Percentiles rank a stretch among this genome's conserved stretches.
phyloP scores from a whole-genome alignment of 2,888 invertebrate species.

The Drosophila pseudotalamancana region DNA sequence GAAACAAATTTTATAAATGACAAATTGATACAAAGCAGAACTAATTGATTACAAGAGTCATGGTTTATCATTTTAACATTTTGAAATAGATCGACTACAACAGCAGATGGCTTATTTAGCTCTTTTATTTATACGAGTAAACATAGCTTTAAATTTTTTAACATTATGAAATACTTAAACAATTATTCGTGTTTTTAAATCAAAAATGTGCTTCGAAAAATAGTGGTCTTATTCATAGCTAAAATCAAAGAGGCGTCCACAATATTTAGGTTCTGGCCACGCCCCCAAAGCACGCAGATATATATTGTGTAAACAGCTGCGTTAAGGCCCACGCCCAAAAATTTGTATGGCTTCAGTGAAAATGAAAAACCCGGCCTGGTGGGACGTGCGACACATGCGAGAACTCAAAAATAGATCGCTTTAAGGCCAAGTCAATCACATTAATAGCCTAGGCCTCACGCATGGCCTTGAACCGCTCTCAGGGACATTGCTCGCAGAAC shows the following conservation, averaged over 20 bases:
- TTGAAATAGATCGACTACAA: too few relatives aligned
- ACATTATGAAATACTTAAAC: too few relatives aligned
- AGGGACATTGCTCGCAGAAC: constrained; percentile 28
- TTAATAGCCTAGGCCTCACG: constrained; percentile 25
- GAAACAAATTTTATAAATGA: too few relatives aligned
- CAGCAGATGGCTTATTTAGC: too few relatives aligned
- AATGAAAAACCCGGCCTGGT: constrained; percentile 5
- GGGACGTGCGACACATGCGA: constrained; percentile 11
- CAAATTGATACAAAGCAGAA: too few relatives aligned
- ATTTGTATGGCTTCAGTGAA: constrained; percentile 4
- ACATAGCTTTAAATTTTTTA: too few relatives aligned
- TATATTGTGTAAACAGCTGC: constrained; percentile 33
- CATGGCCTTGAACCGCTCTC: constrained; percentile 45
- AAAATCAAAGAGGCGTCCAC: constrained; percentile 43
- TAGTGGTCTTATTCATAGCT: neutral
- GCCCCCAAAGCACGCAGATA: constrained; percentile 19
- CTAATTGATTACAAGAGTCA: too few relatives aligned
- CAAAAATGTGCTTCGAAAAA: constrained; percentile 1
- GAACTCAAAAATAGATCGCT: constrained; percentile 31
- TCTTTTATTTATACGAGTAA: too few relatives aligned
- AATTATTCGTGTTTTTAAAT: neutral
- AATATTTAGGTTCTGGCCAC: constrained; percentile 49
- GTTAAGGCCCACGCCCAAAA: constrained; percentile 35
- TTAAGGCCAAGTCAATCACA: constrained; percentile 60
- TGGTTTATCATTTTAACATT: too few relatives aligned